Evolutionary conservation across 2,113 vertebrate species (phyloP).

Genomic region (Semnornis frantzii): DNA sequence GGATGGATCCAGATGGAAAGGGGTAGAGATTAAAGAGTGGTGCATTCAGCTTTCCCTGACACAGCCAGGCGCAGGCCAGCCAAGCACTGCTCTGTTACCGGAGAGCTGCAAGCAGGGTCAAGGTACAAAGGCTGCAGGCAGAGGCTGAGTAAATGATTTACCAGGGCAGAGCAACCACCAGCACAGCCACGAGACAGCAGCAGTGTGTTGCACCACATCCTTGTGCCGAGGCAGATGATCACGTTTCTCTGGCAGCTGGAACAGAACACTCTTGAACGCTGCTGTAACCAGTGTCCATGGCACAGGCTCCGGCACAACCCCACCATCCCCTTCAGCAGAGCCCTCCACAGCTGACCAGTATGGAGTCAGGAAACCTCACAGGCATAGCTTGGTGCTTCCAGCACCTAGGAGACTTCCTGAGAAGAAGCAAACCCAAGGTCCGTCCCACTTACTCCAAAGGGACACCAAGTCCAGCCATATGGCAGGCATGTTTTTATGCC

Average conservation of each 20-base stretch:
- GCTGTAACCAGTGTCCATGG: not conserved
- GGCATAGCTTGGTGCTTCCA: accelerated
- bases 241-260: accelerated
- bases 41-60: not conserved
- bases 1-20: not conserved
- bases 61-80: accelerated
- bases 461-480: not conserved
- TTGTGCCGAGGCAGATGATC: not conserved
- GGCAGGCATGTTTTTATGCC: not conserved
- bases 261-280: not conserved
- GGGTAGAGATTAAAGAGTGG: not conserved
- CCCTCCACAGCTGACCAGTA: too few species aligned
- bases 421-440: not conserved
- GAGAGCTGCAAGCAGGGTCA: not conserved
- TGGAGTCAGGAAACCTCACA: not conserved
- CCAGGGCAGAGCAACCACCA: accelerated
- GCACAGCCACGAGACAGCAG: accelerated
- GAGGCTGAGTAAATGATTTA: slow-evolving; percentile 14
- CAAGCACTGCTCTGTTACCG: not conserved
- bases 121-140: not conserved
- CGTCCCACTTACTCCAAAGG: not conserved
- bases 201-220: accelerated
- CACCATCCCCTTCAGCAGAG: accelerated
- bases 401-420: not conserved
- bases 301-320: not conserved